Evolutionary conservation across 1,140 invertebrate species (phyloP).

Genomic region (Drosophila ogumai): DNA sequence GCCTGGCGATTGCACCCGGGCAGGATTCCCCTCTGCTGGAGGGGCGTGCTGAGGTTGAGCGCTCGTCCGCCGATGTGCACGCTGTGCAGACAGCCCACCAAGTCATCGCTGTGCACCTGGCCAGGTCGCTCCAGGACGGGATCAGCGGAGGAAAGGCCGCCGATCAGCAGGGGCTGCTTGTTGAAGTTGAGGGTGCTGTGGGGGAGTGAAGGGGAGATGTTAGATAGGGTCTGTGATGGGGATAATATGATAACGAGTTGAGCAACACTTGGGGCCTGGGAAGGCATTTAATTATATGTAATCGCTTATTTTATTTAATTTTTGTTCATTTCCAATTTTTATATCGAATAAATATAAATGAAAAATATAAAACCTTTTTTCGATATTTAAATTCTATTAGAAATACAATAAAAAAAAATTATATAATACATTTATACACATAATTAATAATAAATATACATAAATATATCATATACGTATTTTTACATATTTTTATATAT

Average conservation of each 20-base stretch:
- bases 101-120: constrained; percentile 95
- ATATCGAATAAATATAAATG: no score
- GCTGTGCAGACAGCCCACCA: constrained; percentile 96
- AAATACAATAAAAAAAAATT: no score
- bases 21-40: constrained; percentile 89
- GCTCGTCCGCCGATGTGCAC: constrained; percentile 93
- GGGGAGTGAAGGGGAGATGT: background rate
- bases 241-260: background rate
- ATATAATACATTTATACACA: no score
- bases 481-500: no score
- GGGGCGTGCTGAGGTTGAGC: constrained; percentile 91
- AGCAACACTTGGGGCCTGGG: background rate
- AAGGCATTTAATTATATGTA: background rate
- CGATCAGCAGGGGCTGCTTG: constrained; percentile 93
- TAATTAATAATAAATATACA: no score
- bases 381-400: no score
- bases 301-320: background rate
- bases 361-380: no score
- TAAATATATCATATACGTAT: no score
- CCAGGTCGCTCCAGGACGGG: constrained; percentile 93
- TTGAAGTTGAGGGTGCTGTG: constrained; percentile 95
- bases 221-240: background rate
- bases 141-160: constrained; percentile 93
- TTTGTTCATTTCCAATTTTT: no score
- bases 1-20: constrained; percentile 90